Evolutionary conservation across 2,113 vertebrate species (phyloP), one percentile per base, ranked within the genome.

Genomic region (Rhadina sibilatrix): DNA sequence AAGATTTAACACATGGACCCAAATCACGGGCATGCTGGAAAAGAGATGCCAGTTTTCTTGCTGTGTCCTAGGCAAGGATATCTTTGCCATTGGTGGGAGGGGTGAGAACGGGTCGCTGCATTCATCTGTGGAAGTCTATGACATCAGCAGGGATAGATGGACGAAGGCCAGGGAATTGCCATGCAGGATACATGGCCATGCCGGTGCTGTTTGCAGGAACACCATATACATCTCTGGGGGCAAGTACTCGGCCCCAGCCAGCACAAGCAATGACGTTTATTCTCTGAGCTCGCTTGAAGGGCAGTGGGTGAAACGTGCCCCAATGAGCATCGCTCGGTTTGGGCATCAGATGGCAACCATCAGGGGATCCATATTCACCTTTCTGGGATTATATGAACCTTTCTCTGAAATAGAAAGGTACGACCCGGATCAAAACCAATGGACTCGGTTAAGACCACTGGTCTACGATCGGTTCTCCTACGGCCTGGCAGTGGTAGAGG

Each of bases 401-500:
- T 99, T 99, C 96, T 99, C 99, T 17, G 99, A 99, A 82, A 99
- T 99, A 9, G 99, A 99, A 94, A 97, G 97, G 70, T 99, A 99
- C 1, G 98, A 99, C 56, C 97, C 98, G 0, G 77, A 49, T 25
- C 85, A 96, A 4, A 98, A 99, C 90, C 98, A 98, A 61, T 99
- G 99, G 99, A 99, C 98, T 10, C 98, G 98, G 47, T 96, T 99
- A 33, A 97, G 97, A 37, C 99, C 99, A 0, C 96, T 99, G 38
- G 94, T 98, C 54, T 98, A 98, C 3, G 99, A 99, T 64, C 98
- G 99, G 10, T 99, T 99, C 96, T 98, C 98, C 97, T 99, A 99
- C 1, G 99, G 99, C 38, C 97, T 99, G 97, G 98, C 97, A 2
- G 94, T 97, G 77, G 96, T 98, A 8, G 98, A 98, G 5, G 99